Evolutionary conservation across 2,797 vertebrate genomes (phyloP).

Genomic region (Pantherophis alleghaniensis): DNA sequence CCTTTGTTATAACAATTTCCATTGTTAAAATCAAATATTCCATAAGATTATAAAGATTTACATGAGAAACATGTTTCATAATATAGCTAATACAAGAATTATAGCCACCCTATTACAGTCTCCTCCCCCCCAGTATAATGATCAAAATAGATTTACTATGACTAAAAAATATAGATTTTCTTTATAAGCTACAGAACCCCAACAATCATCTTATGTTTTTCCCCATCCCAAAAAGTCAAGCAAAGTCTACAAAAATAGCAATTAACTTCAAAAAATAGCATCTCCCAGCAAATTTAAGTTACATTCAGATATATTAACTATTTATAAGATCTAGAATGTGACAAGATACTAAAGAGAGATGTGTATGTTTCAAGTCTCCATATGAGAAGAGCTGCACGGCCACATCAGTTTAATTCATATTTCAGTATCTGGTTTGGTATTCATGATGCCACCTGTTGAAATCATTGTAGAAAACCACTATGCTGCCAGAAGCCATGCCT

Average conservation of each 20-base stretch:
- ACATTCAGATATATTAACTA: slow-evolving; percentile 80
- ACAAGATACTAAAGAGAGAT: slow-evolving; percentile 47
- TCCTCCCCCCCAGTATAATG: slow-evolving; percentile 64
- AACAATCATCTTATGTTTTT: slow-evolving; percentile 75
- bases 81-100: slow-evolving; percentile 61
- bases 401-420: slow-evolving; percentile 4
- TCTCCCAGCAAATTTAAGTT: slow-evolving; percentile 79
- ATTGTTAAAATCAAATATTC: slow-evolving; percentile 64
- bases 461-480: slow-evolving; percentile 99
- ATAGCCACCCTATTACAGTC: slow-evolving; percentile 57
- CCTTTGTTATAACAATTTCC: slow-evolving; percentile 55
- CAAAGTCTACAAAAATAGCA: slow-evolving; percentile 98
- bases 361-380: neutral
- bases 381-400: slow-evolving; percentile 31
- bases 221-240: slow-evolving; percentile 77
- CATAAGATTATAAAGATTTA: slow-evolving; percentile 64
- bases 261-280: slow-evolving; percentile 96
- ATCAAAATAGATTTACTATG: slow-evolving; percentile 85
- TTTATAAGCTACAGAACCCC: slow-evolving; percentile 81
- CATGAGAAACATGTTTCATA: slow-evolving; percentile 60
- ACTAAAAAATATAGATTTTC: slow-evolving; percentile 97
- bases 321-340: slow-evolving; percentile 53
- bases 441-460: slow-evolving; percentile 98
- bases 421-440: slow-evolving; percentile 95
- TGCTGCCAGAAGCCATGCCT: slow-evolving; percentile 96